Conservation (phyloP, 2,888 invertebrate genomes). For the Phalera bucephala region DNA sequence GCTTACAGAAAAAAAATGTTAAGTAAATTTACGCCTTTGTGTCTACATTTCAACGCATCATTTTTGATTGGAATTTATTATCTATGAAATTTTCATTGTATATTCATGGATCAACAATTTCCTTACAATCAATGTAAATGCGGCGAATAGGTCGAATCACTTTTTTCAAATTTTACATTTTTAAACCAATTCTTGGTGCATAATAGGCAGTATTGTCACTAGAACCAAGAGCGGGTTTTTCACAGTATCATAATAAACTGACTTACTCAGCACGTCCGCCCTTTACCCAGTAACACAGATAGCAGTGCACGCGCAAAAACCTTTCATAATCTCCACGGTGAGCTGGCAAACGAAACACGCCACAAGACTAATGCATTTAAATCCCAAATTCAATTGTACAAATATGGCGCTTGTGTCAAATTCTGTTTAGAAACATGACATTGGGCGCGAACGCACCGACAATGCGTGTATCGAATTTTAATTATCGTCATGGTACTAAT, state of each 20-base stretch:
- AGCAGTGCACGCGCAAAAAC: slow-evolving; percentile 51
- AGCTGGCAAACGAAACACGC: slow-evolving; percentile 30
- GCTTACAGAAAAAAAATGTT: no score
- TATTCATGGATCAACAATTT: no score
- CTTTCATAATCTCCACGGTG: slow-evolving; percentile 33
- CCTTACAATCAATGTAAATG: no score
- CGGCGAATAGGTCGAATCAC: no score
- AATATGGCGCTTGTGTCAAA: slow-evolving; percentile 36
- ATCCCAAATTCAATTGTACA: slow-evolving; percentile 31
- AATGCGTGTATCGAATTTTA: slow-evolving; percentile 63
- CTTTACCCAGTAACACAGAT: slow-evolving; percentile 78
- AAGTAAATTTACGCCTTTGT: no score
- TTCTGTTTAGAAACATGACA: slow-evolving; percentile 62
- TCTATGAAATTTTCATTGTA: no score
- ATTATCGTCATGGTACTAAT: slow-evolving; percentile 37
- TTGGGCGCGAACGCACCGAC: slow-evolving; percentile 52
- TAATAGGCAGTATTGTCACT: slow-evolving; percentile 25
- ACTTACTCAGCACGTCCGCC: slow-evolving; percentile 55
- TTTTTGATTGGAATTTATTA: no score
- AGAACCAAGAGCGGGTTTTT: slow-evolving; percentile 32
- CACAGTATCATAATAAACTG: slow-evolving; percentile 40
- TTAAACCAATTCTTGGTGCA: no score
- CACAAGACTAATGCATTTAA: slow-evolving; percentile 29
- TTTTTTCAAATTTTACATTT: no score
- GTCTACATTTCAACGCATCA: no score